These are phyloP conservation scores for Myioborus melanocephalus DNA, from an alignment of 2,797 vertebrate species.

Conservation along the genomic window DNA sequence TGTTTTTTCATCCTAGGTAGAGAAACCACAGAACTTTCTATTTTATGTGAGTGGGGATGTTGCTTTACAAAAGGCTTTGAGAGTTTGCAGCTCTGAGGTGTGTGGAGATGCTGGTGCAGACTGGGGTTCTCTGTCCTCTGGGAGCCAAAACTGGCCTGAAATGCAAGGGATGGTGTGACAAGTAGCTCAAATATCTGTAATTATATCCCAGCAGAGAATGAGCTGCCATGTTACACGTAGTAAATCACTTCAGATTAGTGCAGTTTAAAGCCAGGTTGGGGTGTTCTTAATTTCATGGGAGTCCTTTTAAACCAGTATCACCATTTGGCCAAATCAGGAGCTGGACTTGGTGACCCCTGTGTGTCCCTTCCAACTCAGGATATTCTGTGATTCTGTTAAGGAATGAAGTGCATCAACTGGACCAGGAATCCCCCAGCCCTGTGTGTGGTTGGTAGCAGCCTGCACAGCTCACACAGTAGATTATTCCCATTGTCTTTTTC, in stretches of 20 bases:
- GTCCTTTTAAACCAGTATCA: neutral
- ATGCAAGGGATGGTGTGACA: fast-evolving
- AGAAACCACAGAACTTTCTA: neutral
- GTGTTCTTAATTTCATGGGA: neutral
- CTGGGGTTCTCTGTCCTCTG: neutral
- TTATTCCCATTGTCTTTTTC: neutral
- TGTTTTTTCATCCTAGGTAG: neutral
- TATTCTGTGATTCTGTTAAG: neutral
- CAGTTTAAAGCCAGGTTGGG: neutral
- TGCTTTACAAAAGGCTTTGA: neutral
- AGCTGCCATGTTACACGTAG: fast-evolving
- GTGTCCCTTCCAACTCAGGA: neutral
- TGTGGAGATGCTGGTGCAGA: neutral
- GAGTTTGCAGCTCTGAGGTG: fast-evolving
- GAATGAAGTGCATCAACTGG: neutral
- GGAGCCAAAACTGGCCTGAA: neutral
- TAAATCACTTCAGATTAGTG: neutral
- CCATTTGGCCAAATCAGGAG: neutral
- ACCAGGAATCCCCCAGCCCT: neutral
- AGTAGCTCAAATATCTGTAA: neutral
- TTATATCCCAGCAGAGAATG: neutral
- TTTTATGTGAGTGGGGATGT: neutral
- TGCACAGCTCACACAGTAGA: neutral
- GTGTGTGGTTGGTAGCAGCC: neutral
- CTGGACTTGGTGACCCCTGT: neutral